A percentile compares a stretch with the other conserved stretches of the same genome.
Conservation (phyloP, 2,888 invertebrate species). For the Lydus trimaculatus region DNA sequence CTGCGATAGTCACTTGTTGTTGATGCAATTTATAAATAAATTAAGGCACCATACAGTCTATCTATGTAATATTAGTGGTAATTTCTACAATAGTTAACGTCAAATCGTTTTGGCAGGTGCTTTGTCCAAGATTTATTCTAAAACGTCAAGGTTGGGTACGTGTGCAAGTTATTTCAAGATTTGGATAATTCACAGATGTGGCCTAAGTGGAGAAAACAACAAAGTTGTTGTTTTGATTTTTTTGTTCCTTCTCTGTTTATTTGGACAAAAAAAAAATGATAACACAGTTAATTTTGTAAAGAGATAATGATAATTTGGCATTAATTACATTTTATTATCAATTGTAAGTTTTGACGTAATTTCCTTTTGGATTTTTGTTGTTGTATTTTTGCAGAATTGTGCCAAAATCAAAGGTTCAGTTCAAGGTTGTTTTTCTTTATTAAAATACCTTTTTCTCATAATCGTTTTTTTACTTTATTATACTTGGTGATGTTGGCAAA, state of each 20-base stretch:
- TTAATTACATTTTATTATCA: no score
- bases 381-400: no score
- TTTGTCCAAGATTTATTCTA: slow-evolving; percentile 21
- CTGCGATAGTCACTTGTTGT: no score
- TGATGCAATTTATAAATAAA: slow-evolving; percentile 1
- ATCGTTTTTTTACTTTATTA: no score
- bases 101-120: slow-evolving; percentile 20
- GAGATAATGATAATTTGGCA: no score
- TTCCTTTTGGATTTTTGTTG: not conserved
- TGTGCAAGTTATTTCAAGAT: slow-evolving; percentile 23
- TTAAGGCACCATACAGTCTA: slow-evolving; percentile 27
- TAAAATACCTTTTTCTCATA: not conserved
- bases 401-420: not conserved
- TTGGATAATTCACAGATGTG: not conserved
- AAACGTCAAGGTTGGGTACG: slow-evolving; percentile 15
- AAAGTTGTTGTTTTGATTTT: not conserved
- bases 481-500: no score
- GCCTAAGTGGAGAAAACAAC: not conserved
- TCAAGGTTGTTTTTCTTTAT: not conserved
- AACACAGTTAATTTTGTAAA: no score
- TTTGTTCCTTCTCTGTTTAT: no score
- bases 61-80: no score
- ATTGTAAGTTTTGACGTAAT: no score
- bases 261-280: no score
- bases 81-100: slow-evolving; percentile 12